Conservation (phyloP, 2,113 vertebrate species). For the Otocyon megalotis region DNA sequence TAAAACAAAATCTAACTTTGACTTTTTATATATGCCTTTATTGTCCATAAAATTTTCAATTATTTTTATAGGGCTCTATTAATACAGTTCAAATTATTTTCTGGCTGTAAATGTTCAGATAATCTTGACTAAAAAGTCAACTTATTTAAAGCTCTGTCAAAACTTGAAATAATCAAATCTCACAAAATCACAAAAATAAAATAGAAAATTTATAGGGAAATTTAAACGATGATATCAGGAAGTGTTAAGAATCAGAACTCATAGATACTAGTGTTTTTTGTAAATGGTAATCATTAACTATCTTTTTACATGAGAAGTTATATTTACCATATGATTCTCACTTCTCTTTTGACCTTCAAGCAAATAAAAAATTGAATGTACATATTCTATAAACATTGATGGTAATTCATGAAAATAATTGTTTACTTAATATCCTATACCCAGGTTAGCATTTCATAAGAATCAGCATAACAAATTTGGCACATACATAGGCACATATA, state of each 20-base stretch:
- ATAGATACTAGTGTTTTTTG: not conserved
- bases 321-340: not conserved
- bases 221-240: not conserved
- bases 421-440: not conserved
- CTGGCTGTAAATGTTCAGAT: conserved; percentile 46
- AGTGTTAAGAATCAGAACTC: not conserved
- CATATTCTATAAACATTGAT: not conserved
- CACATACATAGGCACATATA: not conserved
- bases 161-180: conserved; percentile 58
- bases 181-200: not conserved
- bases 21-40: conserved; percentile 73
- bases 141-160: conserved; percentile 37
- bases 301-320: not conserved
- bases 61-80: conserved; percentile 82
- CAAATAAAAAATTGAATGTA: not conserved
- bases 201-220: not conserved
- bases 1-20: conserved; percentile 77
- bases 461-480: not conserved
- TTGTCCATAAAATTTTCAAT: conserved; percentile 80
- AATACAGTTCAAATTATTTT: conserved; percentile 78
- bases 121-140: conserved; percentile 78
- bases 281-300: not conserved
- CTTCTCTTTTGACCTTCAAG: not conserved
- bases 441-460: not conserved
- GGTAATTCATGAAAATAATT: not conserved